Evolutionary conservation across 2,113 vertebrate genomes (phyloP), one percentile per base, ranked within the genome.

Genomic region (Chlorodrepanis virens): DNA sequence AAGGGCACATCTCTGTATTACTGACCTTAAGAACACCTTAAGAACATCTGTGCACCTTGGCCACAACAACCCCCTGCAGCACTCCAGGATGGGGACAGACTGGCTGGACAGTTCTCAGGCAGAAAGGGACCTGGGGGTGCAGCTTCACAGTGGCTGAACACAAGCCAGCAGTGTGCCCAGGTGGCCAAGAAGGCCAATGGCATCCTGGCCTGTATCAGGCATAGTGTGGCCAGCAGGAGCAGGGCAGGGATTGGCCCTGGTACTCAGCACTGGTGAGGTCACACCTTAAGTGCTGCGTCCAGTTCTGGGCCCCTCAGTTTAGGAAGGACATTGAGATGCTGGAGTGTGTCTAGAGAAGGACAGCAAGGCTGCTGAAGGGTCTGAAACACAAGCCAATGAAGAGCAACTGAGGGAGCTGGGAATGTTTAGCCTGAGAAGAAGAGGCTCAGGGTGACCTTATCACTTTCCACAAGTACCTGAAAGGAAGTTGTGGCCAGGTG

Each of bases 201-300:
- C 53, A 27, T 20, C 52, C 35, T 57, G 71, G 42, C 16, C 44
- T 44, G 14, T 6, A 1, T 10, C 27, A 37, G 53, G 9, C 60
- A 44, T 7, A 12, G 22, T 19, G 53, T 14, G 45, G 39, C 83
- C 63, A 60, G 45, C 33, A 68, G 63, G 27, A 52, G 0, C 45
- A 44, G 27, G 22, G 33, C 14, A 45, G 45, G 1, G 53, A 37
- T 3, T 44, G 27, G 5, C 37, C 6, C 14, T 44, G 31, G 27
- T 44, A 37, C 22, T 44, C 0, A 0, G 22, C 63, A 52, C 45
- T 33, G 33, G 5, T 1, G 8, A 60, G 37, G 37, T 2, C 63
- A 18, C 14, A 52, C 5, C 14, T 33, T 19, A 45, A 44, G 27
- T 12, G 45, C 54, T 45, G 22, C 22, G 33, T 33, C 27, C 53